Evolutionary conservation across 2,888 invertebrate species (phyloP).

Genomic region (Cheilosia variabilis): DNA sequence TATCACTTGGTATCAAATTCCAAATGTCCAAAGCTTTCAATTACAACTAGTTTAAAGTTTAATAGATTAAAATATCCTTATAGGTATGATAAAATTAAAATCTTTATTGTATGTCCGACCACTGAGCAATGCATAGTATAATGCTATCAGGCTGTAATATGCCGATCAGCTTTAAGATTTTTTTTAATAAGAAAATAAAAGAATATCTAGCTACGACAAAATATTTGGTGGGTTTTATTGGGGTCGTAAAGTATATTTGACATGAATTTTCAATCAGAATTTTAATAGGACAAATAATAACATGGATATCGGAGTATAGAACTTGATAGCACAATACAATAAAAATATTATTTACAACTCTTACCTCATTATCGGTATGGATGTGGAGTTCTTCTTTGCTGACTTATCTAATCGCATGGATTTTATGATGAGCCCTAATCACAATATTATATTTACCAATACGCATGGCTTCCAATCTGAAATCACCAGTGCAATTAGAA

Average conservation of each 20-base stretch:
- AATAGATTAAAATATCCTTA: conserved; percentile 34
- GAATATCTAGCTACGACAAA: conserved; percentile 42
- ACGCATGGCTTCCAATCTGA: conserved; percentile 69
- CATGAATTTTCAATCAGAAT: conserved; percentile 83
- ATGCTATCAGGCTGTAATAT: conserved; percentile 37
- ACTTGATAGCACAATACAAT: conserved; percentile 61
- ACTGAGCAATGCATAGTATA: conserved; percentile 31
- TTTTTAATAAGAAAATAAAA: conserved; percentile 47
- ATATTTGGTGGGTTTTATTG: conserved; percentile 59
- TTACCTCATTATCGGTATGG: conserved; percentile 53
- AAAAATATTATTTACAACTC: conserved; percentile 69
- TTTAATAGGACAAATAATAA: conserved; percentile 83
- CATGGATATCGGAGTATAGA: conserved; percentile 81
- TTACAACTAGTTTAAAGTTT: conserved; percentile 20
- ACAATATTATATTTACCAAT: conserved; percentile 66
- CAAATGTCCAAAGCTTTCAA: conserved; percentile 35
- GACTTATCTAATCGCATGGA: conserved; percentile 60
- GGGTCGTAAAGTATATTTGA: conserved; percentile 71
- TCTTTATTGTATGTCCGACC: conserved; percentile 38
- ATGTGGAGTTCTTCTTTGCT: conserved; percentile 24
- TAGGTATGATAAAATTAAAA: conserved; percentile 24
- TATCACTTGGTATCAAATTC: conserved; percentile 31
- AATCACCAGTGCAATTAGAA: conserved; percentile 69
- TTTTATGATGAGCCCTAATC: conserved; percentile 66
- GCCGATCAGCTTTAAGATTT: conserved; percentile 63